These are phyloP conservation scores for Propithecus coquereli DNA, from an alignment of 2,113 vertebrate genomes.

Conservation along the genomic window DNA sequence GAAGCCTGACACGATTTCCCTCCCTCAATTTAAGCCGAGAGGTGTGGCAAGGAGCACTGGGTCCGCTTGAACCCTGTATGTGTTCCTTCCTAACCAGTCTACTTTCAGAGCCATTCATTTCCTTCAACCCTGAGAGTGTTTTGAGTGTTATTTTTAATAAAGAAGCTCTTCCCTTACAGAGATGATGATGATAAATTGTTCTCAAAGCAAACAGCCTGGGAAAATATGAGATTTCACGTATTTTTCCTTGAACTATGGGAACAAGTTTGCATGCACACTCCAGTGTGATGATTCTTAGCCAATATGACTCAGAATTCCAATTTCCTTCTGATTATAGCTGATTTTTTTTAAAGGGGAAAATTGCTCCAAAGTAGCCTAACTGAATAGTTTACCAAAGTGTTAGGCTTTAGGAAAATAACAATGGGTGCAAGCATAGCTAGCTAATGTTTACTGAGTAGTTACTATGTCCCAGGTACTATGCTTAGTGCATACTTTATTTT, in stretches of 20 bases:
- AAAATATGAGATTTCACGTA: background rate
- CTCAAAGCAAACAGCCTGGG: background rate
- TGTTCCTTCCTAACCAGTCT: background rate
- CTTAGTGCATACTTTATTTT: background rate
- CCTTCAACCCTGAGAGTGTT: background rate
- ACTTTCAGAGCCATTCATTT: background rate
- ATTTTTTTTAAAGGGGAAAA: constrained; percentile 62
- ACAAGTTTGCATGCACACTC: background rate
- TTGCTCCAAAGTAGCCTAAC: constrained; percentile 64
- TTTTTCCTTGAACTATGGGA: constrained; percentile 1
- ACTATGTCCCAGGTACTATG: background rate
- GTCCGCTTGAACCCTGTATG: background rate
- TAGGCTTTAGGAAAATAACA: background rate
- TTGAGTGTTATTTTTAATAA: background rate
- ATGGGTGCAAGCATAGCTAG: background rate
- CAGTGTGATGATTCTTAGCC: background rate
- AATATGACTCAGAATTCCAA: constrained; percentile 51
- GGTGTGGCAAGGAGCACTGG: background rate
- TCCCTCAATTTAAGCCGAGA: background rate
- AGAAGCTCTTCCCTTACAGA: constrained; percentile 31
- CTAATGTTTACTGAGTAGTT: background rate
- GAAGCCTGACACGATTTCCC: background rate
- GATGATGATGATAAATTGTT: background rate
- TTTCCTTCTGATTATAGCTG: constrained; percentile 57
- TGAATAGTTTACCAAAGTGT: constrained; percentile 59